Evolutionary conservation across 2,797 vertebrate genomes (phyloP), one percentile per base, ranked within the genome.

Genomic region (Gymnoscopelus braueri): DNA sequence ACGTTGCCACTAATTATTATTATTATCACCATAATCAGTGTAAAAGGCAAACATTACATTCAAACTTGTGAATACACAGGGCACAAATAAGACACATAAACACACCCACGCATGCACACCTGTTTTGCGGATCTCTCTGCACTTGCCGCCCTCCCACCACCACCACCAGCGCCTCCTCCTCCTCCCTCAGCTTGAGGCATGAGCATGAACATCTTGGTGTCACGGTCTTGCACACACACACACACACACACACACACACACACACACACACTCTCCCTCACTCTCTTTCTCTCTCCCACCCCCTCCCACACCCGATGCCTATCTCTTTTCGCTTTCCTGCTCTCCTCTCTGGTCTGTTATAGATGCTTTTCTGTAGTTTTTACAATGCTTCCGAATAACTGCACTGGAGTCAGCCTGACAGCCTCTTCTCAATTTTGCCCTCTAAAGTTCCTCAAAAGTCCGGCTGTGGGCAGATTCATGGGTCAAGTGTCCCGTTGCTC

Each of bases 141-240:
- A 9, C 29, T 72, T 26, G 84, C 72, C 48, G 3, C 71, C 23
- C 77, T 93, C 87, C 88, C 89, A 9, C 24, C 39, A 44, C 39
- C 39, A 1, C 1, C 29, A 71, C 26, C 83, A 75, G 71, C 26
- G 66, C 58, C 60, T 65, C 80, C 86, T 88, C 79, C 89, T 72
- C 9, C 87, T 7, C 81, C 72, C 4, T 67, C 71, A 35, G 87
- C 92, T 79, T 92, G 92, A 94, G 19, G 19, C 19, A 94, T 94
- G 87, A 94, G 86, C 92, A 94, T 94, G 88, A 95, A 94, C 93
- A 94, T 95, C 82, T 76, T 79, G 56, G 72, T 75, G 83, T 72
- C 80, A 78, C 79, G 51, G 79, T 62, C 83, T 79, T 4, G 47
- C 44, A 26, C 60, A 5, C 63, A 51, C 19, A 19, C 19, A 19